These are phyloP conservation scores for Loriculus beryllinus DNA, from an alignment of 2,797 vertebrate genomes.

Conservation along the genomic window DNA sequence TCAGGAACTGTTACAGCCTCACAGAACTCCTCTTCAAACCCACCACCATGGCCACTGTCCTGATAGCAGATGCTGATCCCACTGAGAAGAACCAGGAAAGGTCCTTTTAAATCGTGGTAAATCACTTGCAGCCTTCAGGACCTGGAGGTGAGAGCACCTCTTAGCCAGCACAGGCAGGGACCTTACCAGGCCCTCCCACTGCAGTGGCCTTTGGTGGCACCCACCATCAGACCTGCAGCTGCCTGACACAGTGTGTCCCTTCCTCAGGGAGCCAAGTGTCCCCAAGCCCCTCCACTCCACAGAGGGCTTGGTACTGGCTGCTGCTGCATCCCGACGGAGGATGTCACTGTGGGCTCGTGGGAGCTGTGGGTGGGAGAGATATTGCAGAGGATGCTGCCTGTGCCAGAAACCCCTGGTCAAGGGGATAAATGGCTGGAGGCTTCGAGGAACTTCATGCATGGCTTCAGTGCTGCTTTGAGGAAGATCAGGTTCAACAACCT, in stretches of 20 bases:
- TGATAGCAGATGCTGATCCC: not conserved
- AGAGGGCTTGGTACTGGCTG: rapidly evolving
- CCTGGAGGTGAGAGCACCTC: not conserved
- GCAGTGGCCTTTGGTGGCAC: not conserved
- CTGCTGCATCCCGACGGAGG: not conserved
- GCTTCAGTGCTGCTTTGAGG: not conserved
- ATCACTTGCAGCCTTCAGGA: not conserved
- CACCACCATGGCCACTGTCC: not conserved
- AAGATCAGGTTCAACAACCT: not conserved
- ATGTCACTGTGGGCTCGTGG: constrained; percentile 46
- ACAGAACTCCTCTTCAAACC: not conserved
- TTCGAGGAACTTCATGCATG: rapidly evolving
- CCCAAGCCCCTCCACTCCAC: not conserved
- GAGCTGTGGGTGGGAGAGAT: not conserved
- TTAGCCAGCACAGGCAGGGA: not conserved
- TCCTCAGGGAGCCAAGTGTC: not conserved
- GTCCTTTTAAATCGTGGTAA: not conserved
- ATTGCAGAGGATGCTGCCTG: not conserved
- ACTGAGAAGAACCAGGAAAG: not conserved
- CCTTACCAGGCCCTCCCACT: rapidly evolving
- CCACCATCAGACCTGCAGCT: not conserved
- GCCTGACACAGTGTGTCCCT: rapidly evolving
- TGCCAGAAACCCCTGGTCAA: rapidly evolving
- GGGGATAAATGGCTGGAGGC: not conserved
- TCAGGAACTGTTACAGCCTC: not conserved